Evolutionary conservation across 2,113 vertebrate genomes (phyloP).

Genomic region (Scophthalmus maximus): DNA sequence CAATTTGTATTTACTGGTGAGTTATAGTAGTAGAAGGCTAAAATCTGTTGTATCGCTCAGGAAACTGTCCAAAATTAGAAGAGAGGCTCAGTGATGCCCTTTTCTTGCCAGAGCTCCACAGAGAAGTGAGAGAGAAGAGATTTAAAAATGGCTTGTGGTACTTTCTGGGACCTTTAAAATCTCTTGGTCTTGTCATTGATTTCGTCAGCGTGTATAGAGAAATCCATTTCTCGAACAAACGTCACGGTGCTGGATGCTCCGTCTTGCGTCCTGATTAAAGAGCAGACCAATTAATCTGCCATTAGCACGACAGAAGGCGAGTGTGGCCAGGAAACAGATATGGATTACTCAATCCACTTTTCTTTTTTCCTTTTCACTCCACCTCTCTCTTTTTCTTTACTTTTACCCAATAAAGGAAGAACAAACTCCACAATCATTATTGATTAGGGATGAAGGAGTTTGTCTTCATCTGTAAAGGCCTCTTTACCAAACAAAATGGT

Average conservation of each 20-base stretch:
- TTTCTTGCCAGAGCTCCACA: too few relatives aligned
- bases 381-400: background rate
- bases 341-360: constrained; percentile 37
- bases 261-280: background rate
- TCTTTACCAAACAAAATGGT: background rate
- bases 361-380: constrained; percentile 14
- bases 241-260: background rate
- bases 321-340: constrained; percentile 21
- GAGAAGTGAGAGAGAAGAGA: too few relatives aligned
- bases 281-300: constrained; percentile 46
- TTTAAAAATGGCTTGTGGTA: too few relatives aligned
- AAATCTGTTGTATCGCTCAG: too few relatives aligned
- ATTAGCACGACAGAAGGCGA: constrained; percentile 18
- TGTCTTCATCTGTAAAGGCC: background rate
- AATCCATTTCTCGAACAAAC: background rate
- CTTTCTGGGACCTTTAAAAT: background rate
- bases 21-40: too few relatives aligned
- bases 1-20: too few relatives aligned
- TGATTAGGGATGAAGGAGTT: background rate
- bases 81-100: too few relatives aligned
- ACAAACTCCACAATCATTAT: too few relatives aligned
- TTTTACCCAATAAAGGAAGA: background rate
- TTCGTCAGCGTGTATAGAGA: constrained; percentile 25
- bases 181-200: background rate
- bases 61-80: too few relatives aligned